Base-by-base conservation (phyloP, 2,888 invertebrate species). In the Neoaliturus tenellus region DNA sequence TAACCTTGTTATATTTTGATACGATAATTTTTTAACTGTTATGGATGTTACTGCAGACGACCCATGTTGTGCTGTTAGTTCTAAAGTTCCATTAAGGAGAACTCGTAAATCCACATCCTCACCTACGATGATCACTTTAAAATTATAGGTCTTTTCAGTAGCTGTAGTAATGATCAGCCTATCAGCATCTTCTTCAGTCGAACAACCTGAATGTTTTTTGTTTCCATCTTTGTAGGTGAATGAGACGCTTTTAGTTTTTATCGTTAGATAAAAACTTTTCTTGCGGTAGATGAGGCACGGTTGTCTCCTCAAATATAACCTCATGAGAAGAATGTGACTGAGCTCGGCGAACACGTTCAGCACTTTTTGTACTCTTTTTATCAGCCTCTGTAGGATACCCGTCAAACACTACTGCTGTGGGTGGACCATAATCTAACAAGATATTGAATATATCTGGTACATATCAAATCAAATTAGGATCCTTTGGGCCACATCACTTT, bases 371-470 rank as follows among this genome's bases (percentile, higher is more conserved):
- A 48, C 48, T 51, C 78, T 82, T 12, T 85, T 86, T n/a, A 81
- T 71, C 58, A 58, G 28, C 8, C 48, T 41, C 48, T 41, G 33
- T 82, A 81, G 51, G 86, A 83, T 84, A 88, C 88, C 31, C 87
- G 87, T 84, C 88, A 87, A 83, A 88, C 67, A 88, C 86, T 31
- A 88, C 85, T 14, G 83, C 41, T 39, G 81, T 75, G 20, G 85
- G 85, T 25, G 69, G 41, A 73, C 85, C 86, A 85, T 81, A 87
- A 84, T 31, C 85, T 85, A 67, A 75, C 83, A n/a, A 88, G 78
- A 83, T 87, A 88, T 44, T 41, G 58, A 35, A 88, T 86, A 82
- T 88, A 89, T n/a, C n/a, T n/a, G n/a, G n/a, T n/a, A n/a, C n/a
- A n/a, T n/a, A n/a, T n/a, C n/a, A n/a, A n/a, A n/a, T 48, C 85